Evolutionary conservation across 2,888 invertebrate genomes (phyloP), one percentile per base, ranked within the genome.

Genomic region (Drymonia ruficornis): DNA sequence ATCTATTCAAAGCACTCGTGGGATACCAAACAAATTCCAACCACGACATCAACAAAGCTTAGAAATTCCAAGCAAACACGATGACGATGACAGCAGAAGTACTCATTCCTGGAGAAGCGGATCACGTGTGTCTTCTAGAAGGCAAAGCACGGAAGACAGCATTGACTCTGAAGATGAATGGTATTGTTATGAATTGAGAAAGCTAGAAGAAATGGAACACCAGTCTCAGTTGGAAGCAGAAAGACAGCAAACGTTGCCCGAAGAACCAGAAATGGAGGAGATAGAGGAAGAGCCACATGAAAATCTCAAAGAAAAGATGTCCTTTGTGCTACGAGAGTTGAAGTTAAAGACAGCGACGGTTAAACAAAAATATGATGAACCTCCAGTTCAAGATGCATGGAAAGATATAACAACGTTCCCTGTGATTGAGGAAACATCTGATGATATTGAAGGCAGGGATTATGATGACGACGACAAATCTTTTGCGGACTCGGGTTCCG

Each of bases 91-190:
- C 74, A 97, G 96, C 70, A 94, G 96, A 69, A 97, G 97, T 80
- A 97, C 97, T 2, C 96, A 97, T 87, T 97, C 97, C 0, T 97
- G 96, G 94, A 94, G 97, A 68, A 97, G 97, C 72, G 96, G 97
- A 0, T 98, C 97, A 0, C 92, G 96, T 67, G 96, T 96, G 1
- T 97, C 97, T 1, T 97, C 97, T 0, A 93, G 98, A 65, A 94
- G 98, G 50, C 98, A 98, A 87, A 97, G 97, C 76, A 98, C 98
- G 0, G 98, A 98, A 88, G 98, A 98, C 72, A 97, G 97, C 73
- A 98, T 98, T 55, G 98, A 98, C 81, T 97, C 97, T 28, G 98
- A 98, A 86, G 98, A 98, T 78, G 98, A 98, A 82, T 98, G 98
- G 96, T 98, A 97, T 75, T 97, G 97, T 72, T 97, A 98, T 80